phyloP scores from a whole-genome alignment of 2,113 vertebrate species.

The Plestiodon gilberti region DNA sequence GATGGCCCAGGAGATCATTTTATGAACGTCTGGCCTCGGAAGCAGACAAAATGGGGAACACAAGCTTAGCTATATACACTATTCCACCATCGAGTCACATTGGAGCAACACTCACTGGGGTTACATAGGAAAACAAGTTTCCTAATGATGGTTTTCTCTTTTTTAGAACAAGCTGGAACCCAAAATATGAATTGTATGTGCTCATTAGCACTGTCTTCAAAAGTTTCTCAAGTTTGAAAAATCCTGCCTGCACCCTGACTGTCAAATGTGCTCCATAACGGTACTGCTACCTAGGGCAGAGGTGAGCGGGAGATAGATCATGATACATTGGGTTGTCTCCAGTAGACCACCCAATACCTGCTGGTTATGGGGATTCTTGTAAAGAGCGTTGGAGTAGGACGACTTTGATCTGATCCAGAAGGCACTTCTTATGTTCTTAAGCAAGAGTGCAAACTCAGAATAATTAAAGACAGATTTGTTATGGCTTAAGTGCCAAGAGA shows the following conservation, averaged over 20 bases:
- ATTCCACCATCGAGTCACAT: constrained; percentile 22
- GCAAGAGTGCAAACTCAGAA: too few species aligned
- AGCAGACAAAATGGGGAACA: constrained; percentile 47
- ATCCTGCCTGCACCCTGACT: neutral
- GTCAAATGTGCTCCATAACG: neutral
- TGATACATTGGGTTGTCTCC: neutral
- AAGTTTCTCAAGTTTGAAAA: neutral
- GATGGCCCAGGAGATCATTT: constrained; percentile 63
- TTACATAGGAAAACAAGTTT: neutral
- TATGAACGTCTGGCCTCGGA: constrained; percentile 47
- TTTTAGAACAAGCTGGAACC: neutral
- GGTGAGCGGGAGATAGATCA: neutral
- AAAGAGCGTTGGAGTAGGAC: neutral
- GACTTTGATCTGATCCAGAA: neutral
- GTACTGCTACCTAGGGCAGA: neutral
- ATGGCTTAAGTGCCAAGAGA: too few species aligned
- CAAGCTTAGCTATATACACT: constrained; percentile 33
- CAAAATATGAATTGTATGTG: neutral
- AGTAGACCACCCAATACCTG: neutral
- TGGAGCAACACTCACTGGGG: neutral
- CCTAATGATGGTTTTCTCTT: neutral
- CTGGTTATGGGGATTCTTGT: neutral
- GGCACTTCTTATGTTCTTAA: neutral
- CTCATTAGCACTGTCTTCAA: neutral
- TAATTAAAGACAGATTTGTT: too few species aligned